Conservation (phyloP, 2,113 vertebrate species). For the Corvus cornix region DNA sequence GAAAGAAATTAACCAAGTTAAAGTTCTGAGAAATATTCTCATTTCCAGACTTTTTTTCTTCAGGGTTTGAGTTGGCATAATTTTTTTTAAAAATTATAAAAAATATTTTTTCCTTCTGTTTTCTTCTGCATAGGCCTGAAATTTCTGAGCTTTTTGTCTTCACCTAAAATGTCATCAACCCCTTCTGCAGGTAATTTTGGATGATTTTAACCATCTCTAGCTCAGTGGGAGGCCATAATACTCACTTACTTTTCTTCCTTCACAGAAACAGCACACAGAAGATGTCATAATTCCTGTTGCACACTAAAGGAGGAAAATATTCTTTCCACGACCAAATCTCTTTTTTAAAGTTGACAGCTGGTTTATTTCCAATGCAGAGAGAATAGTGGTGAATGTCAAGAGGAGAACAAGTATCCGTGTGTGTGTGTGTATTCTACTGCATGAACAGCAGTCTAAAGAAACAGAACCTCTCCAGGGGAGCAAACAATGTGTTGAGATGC, state of each 20-base stretch:
- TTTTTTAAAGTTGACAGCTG: neutral
- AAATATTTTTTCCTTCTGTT: neutral
- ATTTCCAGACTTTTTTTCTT: neutral
- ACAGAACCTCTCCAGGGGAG: neutral
- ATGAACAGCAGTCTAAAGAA: neutral
- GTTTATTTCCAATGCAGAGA: neutral
- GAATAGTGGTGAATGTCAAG: neutral
- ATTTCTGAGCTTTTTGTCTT: neutral
- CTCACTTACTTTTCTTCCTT: neutral
- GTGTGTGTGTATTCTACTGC: neutral
- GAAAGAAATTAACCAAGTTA: neutral
- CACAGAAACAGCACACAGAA: neutral
- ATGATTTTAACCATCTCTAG: neutral
- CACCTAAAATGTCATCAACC: neutral
- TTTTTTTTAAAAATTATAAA: neutral
- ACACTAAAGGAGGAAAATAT: neutral
- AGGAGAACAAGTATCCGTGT: neutral
- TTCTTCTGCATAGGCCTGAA: neutral
- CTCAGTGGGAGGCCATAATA: neutral
- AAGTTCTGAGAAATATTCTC: neutral
- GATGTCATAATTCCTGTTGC: neutral
- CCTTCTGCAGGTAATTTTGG: neutral
- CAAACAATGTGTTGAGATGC: neutral
- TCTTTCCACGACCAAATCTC: neutral
- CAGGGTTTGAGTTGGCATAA: rapidly evolving